phyloP scores from a whole-genome alignment of 2,888 invertebrate genomes.

The Bembecia ichneumoniformis region DNA sequence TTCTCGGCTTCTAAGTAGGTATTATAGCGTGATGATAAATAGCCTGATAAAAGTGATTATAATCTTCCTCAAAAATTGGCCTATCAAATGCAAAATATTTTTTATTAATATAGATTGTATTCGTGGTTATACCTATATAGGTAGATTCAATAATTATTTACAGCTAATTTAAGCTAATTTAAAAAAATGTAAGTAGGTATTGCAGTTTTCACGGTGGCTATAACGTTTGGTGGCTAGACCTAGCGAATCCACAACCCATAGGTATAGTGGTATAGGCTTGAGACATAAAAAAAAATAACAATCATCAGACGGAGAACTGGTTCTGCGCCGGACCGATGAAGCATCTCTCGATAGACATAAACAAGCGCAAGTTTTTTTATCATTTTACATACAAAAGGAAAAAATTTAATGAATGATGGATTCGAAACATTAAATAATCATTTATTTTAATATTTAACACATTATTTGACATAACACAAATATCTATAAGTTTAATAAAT shows the following conservation, averaged over 20 bases:
- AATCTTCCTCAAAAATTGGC: too few relatives aligned
- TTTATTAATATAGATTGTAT: too few relatives aligned
- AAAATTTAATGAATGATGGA: slow-evolving; percentile 23
- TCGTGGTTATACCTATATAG: too few relatives aligned
- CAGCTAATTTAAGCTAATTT: too few relatives aligned
- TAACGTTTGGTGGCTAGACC: background rate
- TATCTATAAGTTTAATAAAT: slow-evolving; percentile 21
- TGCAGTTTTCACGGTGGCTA: background rate
- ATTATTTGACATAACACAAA: too few relatives aligned
- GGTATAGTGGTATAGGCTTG: background rate
- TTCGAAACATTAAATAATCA: background rate
- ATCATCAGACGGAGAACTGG: slow-evolving; percentile 59
- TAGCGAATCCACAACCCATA: background rate
- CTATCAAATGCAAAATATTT: too few relatives aligned
- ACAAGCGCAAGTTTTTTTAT: slow-evolving; percentile 41
- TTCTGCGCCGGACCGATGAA: slow-evolving; percentile 41
- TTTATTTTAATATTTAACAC: too few relatives aligned
- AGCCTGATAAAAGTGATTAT: too few relatives aligned
- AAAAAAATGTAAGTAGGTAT: too few relatives aligned
- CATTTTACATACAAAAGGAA: slow-evolving; percentile 23
- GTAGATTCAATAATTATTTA: too few relatives aligned
- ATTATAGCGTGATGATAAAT: too few relatives aligned
- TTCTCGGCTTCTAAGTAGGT: too few relatives aligned
- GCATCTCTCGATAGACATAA: slow-evolving; percentile 34
- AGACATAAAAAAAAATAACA: slow-evolving; percentile 54